Conservation (phyloP, 2,113 vertebrate genomes). For the Prunella himalayana region DNA sequence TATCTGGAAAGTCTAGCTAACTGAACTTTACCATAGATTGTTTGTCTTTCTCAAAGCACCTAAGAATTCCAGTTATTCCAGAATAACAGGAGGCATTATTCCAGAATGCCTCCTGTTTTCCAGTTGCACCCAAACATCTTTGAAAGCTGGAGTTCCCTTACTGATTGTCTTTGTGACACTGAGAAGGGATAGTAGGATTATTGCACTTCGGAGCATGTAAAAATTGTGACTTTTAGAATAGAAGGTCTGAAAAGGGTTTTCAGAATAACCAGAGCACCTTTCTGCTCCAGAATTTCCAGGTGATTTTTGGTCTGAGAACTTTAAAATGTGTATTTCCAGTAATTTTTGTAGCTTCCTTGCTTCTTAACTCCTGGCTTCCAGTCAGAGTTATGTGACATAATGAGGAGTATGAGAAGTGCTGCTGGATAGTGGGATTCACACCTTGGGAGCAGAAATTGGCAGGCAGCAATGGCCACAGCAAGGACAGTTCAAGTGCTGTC, state of each 20-base stretch:
- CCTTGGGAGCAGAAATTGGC: background rate
- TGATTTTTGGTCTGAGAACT: background rate
- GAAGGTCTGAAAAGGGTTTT: background rate
- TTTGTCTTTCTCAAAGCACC: background rate
- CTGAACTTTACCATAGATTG: background rate
- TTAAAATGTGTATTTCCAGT: background rate
- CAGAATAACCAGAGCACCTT: background rate
- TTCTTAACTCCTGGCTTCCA: background rate
- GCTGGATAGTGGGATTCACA: background rate
- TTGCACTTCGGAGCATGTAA: background rate
- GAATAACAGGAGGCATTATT: too few species aligned
- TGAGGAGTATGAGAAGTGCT: background rate
- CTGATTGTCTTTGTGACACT: background rate
- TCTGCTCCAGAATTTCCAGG: background rate
- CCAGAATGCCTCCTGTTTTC: background rate
- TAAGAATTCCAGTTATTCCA: too few species aligned
- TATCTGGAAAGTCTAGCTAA: background rate
- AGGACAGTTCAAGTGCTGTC: background rate
- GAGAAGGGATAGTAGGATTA: background rate
- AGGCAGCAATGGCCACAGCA: background rate
- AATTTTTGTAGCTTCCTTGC: background rate
- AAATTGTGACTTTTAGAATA: background rate
- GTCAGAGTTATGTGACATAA: background rate
- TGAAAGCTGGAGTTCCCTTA: background rate
- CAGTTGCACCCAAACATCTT: background rate